These are phyloP conservation scores for Poliocrania exsul DNA, from an alignment of 2,797 vertebrate species.

Conservation along the genomic window DNA sequence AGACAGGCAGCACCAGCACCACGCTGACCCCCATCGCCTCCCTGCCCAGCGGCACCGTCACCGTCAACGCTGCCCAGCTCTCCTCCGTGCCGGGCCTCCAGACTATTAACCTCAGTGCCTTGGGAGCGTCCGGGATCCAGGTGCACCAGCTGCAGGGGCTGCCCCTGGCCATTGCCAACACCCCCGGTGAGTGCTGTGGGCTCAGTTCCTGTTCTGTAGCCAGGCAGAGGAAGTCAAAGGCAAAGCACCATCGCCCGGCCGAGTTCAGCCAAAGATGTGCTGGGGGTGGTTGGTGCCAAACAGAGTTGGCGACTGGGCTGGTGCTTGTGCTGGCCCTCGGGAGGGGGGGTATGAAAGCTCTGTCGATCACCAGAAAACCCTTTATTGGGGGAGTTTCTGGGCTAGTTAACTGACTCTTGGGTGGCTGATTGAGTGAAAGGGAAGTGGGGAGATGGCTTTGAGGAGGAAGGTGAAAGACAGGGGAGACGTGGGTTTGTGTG, in stretches of 20 bases:
- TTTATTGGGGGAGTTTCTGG: background rate
- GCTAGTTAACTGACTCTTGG: too few relatives aligned
- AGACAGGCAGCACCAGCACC: constrained; percentile 79
- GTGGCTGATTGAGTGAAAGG: rapidly evolving
- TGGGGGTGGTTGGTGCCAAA: background rate
- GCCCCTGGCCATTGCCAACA: constrained; percentile 87
- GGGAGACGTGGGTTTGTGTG: rapidly evolving
- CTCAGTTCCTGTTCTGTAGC: background rate
- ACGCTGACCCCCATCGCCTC: constrained; percentile 80
- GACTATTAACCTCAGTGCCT: constrained; percentile 96
- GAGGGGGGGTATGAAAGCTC: rapidly evolving
- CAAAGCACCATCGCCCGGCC: background rate
- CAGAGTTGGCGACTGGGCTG: background rate
- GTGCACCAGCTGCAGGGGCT: constrained; percentile 94
- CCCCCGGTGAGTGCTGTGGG: constrained; percentile 81
- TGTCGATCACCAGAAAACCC: rapidly evolving
- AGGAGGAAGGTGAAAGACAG: background rate
- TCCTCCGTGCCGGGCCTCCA: constrained; percentile 88
- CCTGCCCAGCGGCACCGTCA: constrained; percentile 82
- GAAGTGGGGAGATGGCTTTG: background rate
- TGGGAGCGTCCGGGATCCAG: constrained; percentile 89
- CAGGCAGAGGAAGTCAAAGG: background rate
- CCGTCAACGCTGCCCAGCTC: constrained; percentile 91
- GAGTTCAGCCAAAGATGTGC: background rate
- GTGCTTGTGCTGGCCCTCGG: background rate